Evolutionary conservation across 1,140 invertebrate species (phyloP), one percentile per base, ranked within the genome.

Genomic region (Phortica variegata): DNA sequence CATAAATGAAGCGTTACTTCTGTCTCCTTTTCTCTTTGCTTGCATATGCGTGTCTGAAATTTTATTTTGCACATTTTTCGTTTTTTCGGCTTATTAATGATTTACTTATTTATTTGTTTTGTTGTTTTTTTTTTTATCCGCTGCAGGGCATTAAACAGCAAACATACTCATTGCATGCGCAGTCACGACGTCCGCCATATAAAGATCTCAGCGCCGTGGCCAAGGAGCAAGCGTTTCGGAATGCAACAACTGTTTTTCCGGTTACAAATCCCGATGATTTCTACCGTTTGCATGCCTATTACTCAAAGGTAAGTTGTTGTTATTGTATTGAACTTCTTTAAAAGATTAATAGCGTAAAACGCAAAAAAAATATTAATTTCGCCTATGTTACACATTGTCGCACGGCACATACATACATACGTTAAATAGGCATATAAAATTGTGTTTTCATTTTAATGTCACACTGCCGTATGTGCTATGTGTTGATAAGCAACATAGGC

Each of bases 281-380:
- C 56, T 89, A 88, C 71, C 82, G 84, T 58, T 77, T 90, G 8
- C 87, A 90, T 69, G 81, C 82, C 47, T 85, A 84, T 69, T 85
- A 86, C 70, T 82, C 84, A 43, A 81, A 82, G 70, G 84, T 87
- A 76, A 77, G 65, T 61, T 32, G 6, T 36, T 36, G 5, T 36
- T 36, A 6, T 26, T 26, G 23, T 26, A 6, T 26, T 26, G 6
- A 38, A 17, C 6, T 38, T 3, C 13, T 38, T 38, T 16, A 38
- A 26, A 26, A 26, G n/a, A n/a, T n/a, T n/a, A n/a, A n/a, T n/a
- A n/a, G n/a, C n/a, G n/a, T n/a, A n/a, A n/a, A n/a, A n/a, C n/a
- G n/a, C n/a, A n/a, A n/a, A n/a, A n/a, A n/a, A n/a, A n/a, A n/a
- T n/a, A n/a, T n/a, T n/a, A n/a, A n/a, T n/a, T n/a, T n/a, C n/a